Base-by-base conservation (phyloP, 2,888 invertebrate genomes). In the Sarcophaga carnaria region DNA sequence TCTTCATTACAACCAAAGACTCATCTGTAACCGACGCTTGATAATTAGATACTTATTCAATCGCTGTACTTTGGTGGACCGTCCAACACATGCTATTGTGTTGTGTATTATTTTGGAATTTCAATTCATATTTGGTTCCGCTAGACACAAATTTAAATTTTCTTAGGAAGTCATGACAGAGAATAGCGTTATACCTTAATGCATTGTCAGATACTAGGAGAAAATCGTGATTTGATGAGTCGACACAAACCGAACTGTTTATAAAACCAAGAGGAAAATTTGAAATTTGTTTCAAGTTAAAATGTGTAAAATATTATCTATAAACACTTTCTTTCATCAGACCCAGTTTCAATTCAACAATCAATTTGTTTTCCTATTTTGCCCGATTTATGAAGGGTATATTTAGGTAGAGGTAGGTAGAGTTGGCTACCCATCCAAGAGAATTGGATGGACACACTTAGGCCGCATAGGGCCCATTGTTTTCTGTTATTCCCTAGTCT, bases 1-100 rank as follows among this genome's bases (percentile, higher is more conserved):
- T 81, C 47, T 76, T 83, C 70, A 86, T 47, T 45, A 64, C 54
- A 27, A 87, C 71, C n/a, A 85, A 83, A 12, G 72, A 85, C 17
- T 20, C 20, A 20, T 20, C 20, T 20, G 20, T 20, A 66, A 54
- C 27, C 66, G 66, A 76, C 20, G 66, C 54, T 54, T 76, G 66
- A 66, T 76, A 76, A 37, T 22, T 20, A n/a, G 66, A 54, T 25
- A 76, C 64, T 59, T 66, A 27, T 27, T 66, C 37, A 54, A 0
- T 4, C 12, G 45, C 60, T 47, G 25, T 60, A 72, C n/a, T 75
- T 75, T 8, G 47, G 20, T 11, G 37, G 76, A 54, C 66, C 37
- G 22, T 74, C 62, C 20, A 20, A 74, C 12, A 45, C 45, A 5
- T 17, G 0, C 63, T 37, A 62, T 14, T 20, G n/a, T 62, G n/a